These are phyloP conservation scores for Drosophila emarginata DNA, from an alignment of 2,888 invertebrate genomes.

Conservation along the genomic window DNA sequence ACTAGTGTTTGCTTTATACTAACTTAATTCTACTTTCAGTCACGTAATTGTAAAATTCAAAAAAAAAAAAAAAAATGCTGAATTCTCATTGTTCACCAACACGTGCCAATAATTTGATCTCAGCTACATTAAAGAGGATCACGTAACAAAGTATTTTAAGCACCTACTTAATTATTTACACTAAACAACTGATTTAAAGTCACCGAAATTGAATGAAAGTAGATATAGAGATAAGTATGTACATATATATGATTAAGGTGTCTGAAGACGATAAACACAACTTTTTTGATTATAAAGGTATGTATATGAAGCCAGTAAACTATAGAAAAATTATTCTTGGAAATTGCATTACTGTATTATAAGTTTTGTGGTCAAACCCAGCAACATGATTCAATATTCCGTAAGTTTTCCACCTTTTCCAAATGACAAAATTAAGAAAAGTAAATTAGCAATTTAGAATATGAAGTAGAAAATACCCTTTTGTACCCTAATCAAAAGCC, in stretches of 20 bases:
- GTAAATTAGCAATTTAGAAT: no score
- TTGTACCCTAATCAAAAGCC: neutral
- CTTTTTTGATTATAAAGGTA: no score
- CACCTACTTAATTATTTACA: slow-evolving; percentile 1
- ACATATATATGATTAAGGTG: no score
- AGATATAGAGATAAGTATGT: no score
- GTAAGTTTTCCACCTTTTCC: no score
- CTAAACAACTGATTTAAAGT: neutral
- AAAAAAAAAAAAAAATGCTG: neutral
- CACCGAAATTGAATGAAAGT: neutral
- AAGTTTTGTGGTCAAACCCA: no score
- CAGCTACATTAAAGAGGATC: slow-evolving; percentile 10
- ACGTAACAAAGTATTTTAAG: slow-evolving; percentile 12
- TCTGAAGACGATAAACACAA: no score
- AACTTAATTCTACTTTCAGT: slow-evolving; percentile 9
- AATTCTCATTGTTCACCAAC: slow-evolving; percentile 2
- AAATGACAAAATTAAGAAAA: no score
- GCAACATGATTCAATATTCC: no score
- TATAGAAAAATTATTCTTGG: no score
- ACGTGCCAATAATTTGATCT: slow-evolving; percentile 17
- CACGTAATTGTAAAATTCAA: slow-evolving; percentile 10
- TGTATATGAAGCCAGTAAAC: no score
- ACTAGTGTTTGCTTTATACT: slow-evolving; percentile 7
- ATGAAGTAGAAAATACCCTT: neutral
- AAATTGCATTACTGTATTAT: no score